Evolutionary conservation across 2,888 invertebrate genomes (phyloP), one percentile per base, ranked within the genome.

Genomic region (Monochamus alternatus): DNA sequence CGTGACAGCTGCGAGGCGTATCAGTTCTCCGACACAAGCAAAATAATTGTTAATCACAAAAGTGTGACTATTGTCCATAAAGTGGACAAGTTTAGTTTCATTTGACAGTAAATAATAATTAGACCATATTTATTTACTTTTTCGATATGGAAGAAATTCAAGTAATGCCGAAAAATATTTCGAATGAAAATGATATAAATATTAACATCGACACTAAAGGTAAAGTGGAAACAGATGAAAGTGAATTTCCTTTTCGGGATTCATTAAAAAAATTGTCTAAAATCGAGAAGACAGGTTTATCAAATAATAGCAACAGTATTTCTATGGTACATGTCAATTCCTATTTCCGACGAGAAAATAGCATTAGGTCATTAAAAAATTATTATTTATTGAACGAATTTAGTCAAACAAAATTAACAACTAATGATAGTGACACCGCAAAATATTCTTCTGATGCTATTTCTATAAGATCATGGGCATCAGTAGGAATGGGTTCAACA

Each of bases 401-500:
- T 59, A 65, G 62, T 22, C 60, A 77, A 38, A 76, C 74, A 63
- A 64, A 64, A 12, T 74, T 74, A 55, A 78, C 84, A 3, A 81
- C 81, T 66, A 85, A 86, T 73, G 95, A 95, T 81, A 92, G 91
- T 84, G 90, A 91, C 79, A 88, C 90, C 79, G 83, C 86, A 30
- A 86, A 86, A 78, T 87, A 85, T 5, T 30, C 22, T 31, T 90
- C 91, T 70, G 95, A 95, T 90, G 93, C 93, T 64, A 93, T 93
- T 47, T 95, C 95, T 47, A 92, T 95, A 79, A 91, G 95, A 80
- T 95, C 95, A 64, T 92, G 95, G 84, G 95, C 95, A 74, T 95
- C 96, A 68, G 95, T 96, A 82, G 96, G 96, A 68, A 94, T 96
- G 93, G 96, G 96, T 47, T 96, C 96, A 79, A 96, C 96, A 59